Conservation (phyloP, 2,113 vertebrate genomes). For the Sardina pilchardus region DNA sequence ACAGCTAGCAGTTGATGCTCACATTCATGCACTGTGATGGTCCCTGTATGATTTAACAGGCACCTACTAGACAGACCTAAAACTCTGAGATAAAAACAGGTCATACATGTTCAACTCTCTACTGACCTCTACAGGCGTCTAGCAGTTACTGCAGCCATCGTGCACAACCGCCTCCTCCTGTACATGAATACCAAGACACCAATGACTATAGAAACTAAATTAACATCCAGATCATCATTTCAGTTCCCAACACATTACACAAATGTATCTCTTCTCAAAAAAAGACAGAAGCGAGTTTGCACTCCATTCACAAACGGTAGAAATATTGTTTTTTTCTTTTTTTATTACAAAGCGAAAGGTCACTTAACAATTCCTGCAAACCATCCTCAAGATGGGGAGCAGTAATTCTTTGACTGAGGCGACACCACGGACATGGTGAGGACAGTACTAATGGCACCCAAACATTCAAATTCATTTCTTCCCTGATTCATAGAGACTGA, state of each 20-base stretch:
- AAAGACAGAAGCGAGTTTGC: slow-evolving; percentile 30
- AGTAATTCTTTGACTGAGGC: neutral
- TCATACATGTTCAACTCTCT: neutral
- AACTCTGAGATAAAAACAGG: neutral
- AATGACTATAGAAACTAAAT: neutral
- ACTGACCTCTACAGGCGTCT: slow-evolving; percentile 43
- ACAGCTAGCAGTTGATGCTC: neutral
- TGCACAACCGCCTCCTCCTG: neutral
- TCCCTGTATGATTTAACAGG: neutral
- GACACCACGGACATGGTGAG: neutral
- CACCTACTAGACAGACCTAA: neutral
- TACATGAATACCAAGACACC: neutral
- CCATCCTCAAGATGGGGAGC: neutral
- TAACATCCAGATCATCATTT: neutral
- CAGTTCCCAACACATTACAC: neutral
- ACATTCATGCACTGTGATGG: neutral
- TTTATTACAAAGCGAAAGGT: slow-evolving; percentile 49
- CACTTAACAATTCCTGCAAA: slow-evolving; percentile 37
- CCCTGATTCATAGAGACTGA: neutral
- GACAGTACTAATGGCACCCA: slow-evolving; percentile 6
- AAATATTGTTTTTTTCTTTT: neutral
- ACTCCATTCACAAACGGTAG: neutral
- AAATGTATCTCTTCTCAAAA: slow-evolving; percentile 23
- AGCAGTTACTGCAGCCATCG: neutral
- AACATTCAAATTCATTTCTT: neutral